Evolutionary conservation across 2,888 invertebrate genomes (phyloP), one percentile per base, ranked within the genome.

Genomic region (Mimachlamys varia): DNA sequence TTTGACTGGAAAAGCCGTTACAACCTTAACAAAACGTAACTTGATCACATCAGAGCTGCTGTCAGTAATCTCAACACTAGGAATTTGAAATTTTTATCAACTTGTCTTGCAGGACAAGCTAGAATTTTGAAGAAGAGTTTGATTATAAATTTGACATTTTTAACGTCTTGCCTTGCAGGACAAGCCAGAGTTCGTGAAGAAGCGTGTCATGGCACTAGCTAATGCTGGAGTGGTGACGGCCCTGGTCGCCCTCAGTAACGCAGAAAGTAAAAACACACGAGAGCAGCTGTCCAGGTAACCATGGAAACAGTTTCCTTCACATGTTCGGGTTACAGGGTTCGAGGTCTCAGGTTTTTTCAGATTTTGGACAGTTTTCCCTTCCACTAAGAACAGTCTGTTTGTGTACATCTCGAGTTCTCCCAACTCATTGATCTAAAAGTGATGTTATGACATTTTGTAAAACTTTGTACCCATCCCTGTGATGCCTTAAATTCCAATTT

Each of bases 221-320:
- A 98, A 98, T 94, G 98, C 98, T 93, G 99, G 99, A 38, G 98
- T 99, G 0, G 98, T 99, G 0, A 97, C 98, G 33, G 99, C 99
- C 13, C 97, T 99, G 89, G 99, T 99, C 22, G 98, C 98, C 0
- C 97, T 99, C 88, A 97, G 98, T 0, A 99, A 98, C 97, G 99
- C 99, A 0, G 99, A 99, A 94, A 99, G 99, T 96, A 97, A 98
- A 91, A 99, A 99, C 96, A 98, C 99, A 17, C 98, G 98, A 96
- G 99, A 99, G 97, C 97, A 99, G 44, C 98, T 99, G 94, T 96
- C 97, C 27, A 96, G 97, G 97, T 97, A 93, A 90, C 92, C 19
- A 58, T 2, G 58, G 58, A 44, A 44, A 44, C 44, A 44, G 44
- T 22, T 19, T 58, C 58, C n/a, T n/a, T 22, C 58, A 19, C 19